Evolutionary conservation across 1,140 invertebrate species (phyloP), one percentile per base, ranked within the genome.

Genomic region (Notospermus geniculatus): DNA sequence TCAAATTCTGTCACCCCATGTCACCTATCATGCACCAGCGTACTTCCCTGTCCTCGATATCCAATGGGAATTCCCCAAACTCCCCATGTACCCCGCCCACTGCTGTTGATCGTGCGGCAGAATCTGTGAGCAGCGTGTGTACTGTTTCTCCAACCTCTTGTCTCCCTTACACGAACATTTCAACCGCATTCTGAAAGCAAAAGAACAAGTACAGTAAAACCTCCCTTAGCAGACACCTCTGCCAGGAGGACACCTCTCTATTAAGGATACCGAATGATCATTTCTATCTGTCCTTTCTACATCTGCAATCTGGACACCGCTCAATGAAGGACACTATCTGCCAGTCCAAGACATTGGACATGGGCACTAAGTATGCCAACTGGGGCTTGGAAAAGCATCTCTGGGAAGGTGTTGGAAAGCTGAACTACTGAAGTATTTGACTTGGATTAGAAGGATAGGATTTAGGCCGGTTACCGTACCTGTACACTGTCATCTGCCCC

Each of bases 401-500:
- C 15, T 36, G 5, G 15, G 32, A 36, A 36, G 15, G 15, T 15
- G 15, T 36, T 46, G 25, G n/a, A 5, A 17, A 15, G 5, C 15
- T 17, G 54, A 15, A 50, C 39, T 39, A 1, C 32, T 32, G 22
- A 29, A 52, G 2, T n/a, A 45, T 25, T 19, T 25, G 27, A 29
- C n/a, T n/a, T n/a, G n/a, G n/a, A n/a, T n/a, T n/a, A 30, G n/a
- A 54, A 11, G 2, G n/a, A 17, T 50, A 23, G 1, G n/a, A 2
- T 11, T 28, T 41, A 22, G 27, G 45, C 1, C 17, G 4, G 32
- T 15, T 30, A 43, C 9, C 23, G 36, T 67, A 78, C 70, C 84
- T 77, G 71, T 84, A 84, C 0, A 85, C 73, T 13, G 83, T 84
- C 79, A 84, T 82, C 65, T 83, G 81, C 7, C 84, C 84, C 83